Percentiles rank a stretch among this genome's conserved stretches.
Evolutionary conservation across 1,140 invertebrate species (phyloP).

Genomic region (Nephotettix cincticeps): DNA sequence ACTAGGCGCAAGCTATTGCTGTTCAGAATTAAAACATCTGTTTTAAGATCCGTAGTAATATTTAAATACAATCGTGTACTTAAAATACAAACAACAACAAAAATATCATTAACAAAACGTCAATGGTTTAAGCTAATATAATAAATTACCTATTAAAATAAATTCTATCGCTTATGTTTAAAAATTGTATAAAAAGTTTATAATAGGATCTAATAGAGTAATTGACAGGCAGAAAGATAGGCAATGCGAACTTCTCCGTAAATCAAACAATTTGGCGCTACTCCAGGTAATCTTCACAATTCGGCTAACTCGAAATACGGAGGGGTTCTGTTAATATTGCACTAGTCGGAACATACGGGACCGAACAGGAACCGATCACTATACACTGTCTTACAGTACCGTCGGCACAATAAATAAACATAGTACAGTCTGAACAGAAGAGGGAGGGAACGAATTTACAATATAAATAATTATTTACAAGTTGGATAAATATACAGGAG

Average conservation of each 20-base stretch:
- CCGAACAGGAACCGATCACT: background rate
- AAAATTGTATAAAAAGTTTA: conserved; percentile 22
- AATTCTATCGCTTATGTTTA: conserved; percentile 18
- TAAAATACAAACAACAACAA: conserved; percentile 9
- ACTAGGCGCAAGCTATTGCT: too few species aligned
- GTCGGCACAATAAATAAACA: conserved; percentile 12
- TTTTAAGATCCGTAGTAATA: too few species aligned
- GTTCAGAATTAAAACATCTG: too few species aligned
- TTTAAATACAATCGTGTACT: too few species aligned
- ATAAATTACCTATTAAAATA: conserved; percentile 24
- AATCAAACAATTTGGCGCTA: background rate
- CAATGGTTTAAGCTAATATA: conserved; percentile 15
- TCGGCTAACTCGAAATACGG: background rate
- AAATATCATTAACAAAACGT: conserved; percentile 7
- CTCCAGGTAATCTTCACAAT: background rate
- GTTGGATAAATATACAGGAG: background rate
- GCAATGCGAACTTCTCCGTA: background rate
- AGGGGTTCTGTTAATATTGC: background rate
- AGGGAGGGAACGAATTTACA: background rate
- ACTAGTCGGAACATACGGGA: background rate
- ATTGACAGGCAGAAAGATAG: conserved; percentile 15
- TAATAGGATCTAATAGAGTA: conserved; percentile 18
- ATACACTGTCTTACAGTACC: conserved; percentile 18
- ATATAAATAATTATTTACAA: conserved; percentile 23
- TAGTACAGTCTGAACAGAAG: conserved; percentile 8